Base-by-base conservation (phyloP, 2,113 vertebrate genomes). In the Morone chrysops region DNA sequence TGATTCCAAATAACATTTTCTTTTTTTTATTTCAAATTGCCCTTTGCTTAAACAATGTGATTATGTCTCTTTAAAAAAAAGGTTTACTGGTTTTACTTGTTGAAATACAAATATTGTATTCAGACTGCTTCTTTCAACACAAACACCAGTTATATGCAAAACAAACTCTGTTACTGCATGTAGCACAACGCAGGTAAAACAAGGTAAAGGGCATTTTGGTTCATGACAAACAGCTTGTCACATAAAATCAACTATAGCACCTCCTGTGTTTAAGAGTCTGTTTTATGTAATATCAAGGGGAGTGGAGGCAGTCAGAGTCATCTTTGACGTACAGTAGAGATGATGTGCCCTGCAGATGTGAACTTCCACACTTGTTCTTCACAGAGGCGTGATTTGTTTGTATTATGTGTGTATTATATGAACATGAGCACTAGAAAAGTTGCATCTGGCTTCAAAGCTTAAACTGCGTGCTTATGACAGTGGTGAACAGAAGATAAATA, bases 161-260 rank as follows among this genome's bases (percentile, higher is more conserved):
- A 61, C 5, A 31, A 40, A 17, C 12, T 31, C 11, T 47, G 13
- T 4, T 3, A 31, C 31, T 47, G 16, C 13, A 60, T 36, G 40
- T n/a, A 43, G 38, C 54, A 31, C 17, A 53, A 20, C 13, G 25
- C 62, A 75, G 70, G 56, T 86, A 43, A 67, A 63, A 20, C 16
- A 13, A 31, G 69, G 59, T 51, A 61, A 66, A 87, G 78, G 82
- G 53, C 54, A 83, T 54, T 38, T 78, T n/a, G 18, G 50, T 65
- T 70, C 68, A 36, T 68, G 41, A 80, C 67, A 87, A 89, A 75
- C 53, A 72, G 70, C 69, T 70, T 91, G 89, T 91, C 90, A 87
- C 70, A 88, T 72, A 7, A 20, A 76, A 79, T 91, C 83, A 86
- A 43, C 75, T 31, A 25, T 54, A 69, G n/a, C 90, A 85, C 73